Evolutionary conservation across 2,888 invertebrate genomes (phyloP).

Genomic region (Catocala fraxini): DNA sequence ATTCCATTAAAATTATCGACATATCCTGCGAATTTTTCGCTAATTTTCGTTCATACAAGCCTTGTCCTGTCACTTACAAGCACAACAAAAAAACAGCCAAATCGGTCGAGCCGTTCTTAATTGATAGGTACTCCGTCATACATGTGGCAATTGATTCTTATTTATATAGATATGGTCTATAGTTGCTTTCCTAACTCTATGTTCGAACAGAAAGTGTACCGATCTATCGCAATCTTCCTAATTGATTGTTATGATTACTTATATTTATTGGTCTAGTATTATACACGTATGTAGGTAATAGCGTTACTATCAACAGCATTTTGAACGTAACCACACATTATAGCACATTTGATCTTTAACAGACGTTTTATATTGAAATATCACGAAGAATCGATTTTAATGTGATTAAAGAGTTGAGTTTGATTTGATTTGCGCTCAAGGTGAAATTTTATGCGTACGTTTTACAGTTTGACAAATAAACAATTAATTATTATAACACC

Average conservation of each 20-base stretch:
- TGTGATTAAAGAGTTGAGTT: not conserved
- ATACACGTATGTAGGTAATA: slow-evolving; percentile 42
- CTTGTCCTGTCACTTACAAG: too few species aligned
- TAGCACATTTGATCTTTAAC: slow-evolving; percentile 31
- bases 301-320: slow-evolving; percentile 34
- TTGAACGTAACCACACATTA: slow-evolving; percentile 38
- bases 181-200: slow-evolving; percentile 48
- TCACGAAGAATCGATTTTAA: slow-evolving; percentile 13
- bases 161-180: slow-evolving; percentile 4
- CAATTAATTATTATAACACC: too few species aligned
- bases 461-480: too few species aligned
- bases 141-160: too few species aligned
- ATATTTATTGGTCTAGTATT: slow-evolving; percentile 68
- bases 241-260: slow-evolving; percentile 77
- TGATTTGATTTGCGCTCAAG: not conserved
- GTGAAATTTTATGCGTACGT: too few species aligned
- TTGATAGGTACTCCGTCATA: too few species aligned
- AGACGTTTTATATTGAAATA: slow-evolving; percentile 25
- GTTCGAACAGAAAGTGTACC: slow-evolving; percentile 62
- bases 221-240: slow-evolving; percentile 72
- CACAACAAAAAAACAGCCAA: too few species aligned
- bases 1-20: too few species aligned
- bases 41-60: too few species aligned
- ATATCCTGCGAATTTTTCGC: too few species aligned
- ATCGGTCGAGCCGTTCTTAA: too few species aligned